Evolutionary conservation across 2,797 vertebrate genomes (phyloP).

Genomic region (Gallirallus australis): DNA sequence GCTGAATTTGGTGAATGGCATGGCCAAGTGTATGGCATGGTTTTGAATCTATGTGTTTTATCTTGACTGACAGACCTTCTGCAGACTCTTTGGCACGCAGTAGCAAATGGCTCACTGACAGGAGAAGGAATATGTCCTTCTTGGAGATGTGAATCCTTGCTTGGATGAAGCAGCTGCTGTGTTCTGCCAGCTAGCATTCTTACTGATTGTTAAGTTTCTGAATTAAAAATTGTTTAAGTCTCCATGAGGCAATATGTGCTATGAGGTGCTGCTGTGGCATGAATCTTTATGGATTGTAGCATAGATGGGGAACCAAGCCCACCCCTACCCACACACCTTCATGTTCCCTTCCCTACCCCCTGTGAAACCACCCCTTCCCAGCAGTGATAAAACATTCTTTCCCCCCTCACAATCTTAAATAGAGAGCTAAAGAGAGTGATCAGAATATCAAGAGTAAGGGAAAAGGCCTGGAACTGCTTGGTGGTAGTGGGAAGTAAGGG

Average conservation of each 20-base stretch:
- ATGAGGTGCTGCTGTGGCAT: neutral
- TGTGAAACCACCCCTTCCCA: neutral
- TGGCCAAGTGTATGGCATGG: neutral
- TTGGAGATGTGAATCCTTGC: constrained; percentile 35
- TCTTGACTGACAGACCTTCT: constrained; percentile 48
- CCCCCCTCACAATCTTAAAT: neutral
- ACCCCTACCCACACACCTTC: neutral
- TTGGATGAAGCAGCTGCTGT: constrained; percentile 47
- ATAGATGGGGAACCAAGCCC: neutral
- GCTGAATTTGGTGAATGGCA: neutral
- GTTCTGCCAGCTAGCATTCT: constrained; percentile 58
- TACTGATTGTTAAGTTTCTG: constrained; percentile 50
- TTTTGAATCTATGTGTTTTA: constrained; percentile 40
- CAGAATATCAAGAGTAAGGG: neutral
- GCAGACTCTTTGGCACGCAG: neutral
- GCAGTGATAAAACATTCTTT: neutral
- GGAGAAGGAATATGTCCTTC: constrained; percentile 40
- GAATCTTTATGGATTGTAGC: neutral
- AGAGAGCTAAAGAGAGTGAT: neutral
- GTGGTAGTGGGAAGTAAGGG: neutral
- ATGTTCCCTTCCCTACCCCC: neutral
- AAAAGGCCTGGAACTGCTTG: neutral
- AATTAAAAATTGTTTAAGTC: constrained; percentile 40
- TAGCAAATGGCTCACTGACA: constrained; percentile 46
- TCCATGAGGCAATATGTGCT: neutral